These are phyloP conservation scores for Phaedon cochleariae DNA, from an alignment of 2,888 invertebrate genomes.

Conservation along the genomic window DNA sequence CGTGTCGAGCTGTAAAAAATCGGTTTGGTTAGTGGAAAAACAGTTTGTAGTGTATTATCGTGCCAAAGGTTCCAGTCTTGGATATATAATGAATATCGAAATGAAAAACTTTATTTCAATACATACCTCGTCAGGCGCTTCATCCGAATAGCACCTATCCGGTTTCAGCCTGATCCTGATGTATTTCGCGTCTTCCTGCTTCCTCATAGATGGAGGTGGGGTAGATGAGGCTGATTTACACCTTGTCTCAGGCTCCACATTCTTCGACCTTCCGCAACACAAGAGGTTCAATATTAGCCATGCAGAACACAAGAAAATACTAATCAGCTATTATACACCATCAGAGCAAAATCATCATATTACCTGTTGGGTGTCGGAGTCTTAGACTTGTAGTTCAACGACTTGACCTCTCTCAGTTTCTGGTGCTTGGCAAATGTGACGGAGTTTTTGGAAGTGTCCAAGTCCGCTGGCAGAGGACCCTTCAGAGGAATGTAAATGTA, in stretches of 20 bases:
- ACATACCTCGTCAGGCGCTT: conserved; percentile 42
- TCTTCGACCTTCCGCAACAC: conserved; percentile 1
- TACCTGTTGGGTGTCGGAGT: conserved; percentile 13
- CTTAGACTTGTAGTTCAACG: conserved; percentile 35
- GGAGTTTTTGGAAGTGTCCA: background rate
- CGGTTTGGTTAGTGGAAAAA: no score
- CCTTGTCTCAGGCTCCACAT: conserved; percentile 28
- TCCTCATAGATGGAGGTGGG: conserved; percentile 21
- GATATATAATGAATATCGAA: no score
- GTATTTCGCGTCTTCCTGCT: conserved; percentile 62
- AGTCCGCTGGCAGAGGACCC: conserved; percentile 57
- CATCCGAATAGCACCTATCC: conserved; percentile 73
- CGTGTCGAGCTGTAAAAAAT: no score
- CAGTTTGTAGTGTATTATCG: no score
- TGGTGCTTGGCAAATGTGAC: background rate
- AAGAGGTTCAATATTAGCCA: no score
- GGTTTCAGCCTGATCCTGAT: conserved; percentile 78
- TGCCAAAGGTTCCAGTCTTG: no score
- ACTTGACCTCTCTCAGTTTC: conserved; percentile 41
- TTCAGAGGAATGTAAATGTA: conserved; percentile 63
- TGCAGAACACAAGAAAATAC: no score
- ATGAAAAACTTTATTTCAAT: no score
- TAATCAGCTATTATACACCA: no score
- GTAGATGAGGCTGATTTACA: conserved; percentile 46
- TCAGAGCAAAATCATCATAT: no score